Conservation (phyloP, 2,888 invertebrate genomes). For the Melolontha melolontha region DNA sequence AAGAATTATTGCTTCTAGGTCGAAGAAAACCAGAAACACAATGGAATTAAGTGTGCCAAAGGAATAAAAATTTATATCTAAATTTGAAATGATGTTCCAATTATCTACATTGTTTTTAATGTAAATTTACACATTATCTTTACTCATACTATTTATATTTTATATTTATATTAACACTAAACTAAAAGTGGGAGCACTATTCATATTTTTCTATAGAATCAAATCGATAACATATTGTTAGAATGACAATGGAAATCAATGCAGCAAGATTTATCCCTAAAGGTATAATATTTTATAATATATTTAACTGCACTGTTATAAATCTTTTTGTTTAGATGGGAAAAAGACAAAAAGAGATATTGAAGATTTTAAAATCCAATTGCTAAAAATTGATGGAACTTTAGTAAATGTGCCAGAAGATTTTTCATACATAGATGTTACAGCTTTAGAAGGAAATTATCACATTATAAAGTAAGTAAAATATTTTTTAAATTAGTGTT, state of each 20-base stretch:
- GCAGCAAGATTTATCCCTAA: conserved; percentile 55
- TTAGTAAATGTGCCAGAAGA: conserved; percentile 56
- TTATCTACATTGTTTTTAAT: conserved; percentile 21
- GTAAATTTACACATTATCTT: conserved; percentile 27
- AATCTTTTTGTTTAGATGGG: conserved; percentile 25
- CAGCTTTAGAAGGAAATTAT: conserved; percentile 61
- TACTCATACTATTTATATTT: too few species aligned
- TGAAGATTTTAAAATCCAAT: conserved; percentile 57
- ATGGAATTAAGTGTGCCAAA: conserved; percentile 31
- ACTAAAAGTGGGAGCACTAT: conserved; percentile 7
- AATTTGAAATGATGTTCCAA: conserved; percentile 16
- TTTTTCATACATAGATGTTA: conserved; percentile 58
- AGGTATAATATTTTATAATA: conserved; percentile 48
- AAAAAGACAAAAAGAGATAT: conserved; percentile 52
- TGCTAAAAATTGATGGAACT: conserved; percentile 62
- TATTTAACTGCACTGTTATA: conserved; percentile 14
- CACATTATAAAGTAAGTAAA: conserved; percentile 59
- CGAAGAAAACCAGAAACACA: background rate
- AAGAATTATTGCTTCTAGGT: conserved; percentile 2
- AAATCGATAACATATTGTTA: conserved; percentile 18
- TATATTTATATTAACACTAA: conserved; percentile 10
- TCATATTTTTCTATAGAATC: conserved; percentile 4
- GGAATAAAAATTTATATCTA: conserved; percentile 20
- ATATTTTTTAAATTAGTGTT: too few species aligned
- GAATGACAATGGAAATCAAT: conserved; percentile 52